phyloP scores from a whole-genome alignment of 2,113 vertebrate genomes.

The Ophthalmolycus amberensis region DNA sequence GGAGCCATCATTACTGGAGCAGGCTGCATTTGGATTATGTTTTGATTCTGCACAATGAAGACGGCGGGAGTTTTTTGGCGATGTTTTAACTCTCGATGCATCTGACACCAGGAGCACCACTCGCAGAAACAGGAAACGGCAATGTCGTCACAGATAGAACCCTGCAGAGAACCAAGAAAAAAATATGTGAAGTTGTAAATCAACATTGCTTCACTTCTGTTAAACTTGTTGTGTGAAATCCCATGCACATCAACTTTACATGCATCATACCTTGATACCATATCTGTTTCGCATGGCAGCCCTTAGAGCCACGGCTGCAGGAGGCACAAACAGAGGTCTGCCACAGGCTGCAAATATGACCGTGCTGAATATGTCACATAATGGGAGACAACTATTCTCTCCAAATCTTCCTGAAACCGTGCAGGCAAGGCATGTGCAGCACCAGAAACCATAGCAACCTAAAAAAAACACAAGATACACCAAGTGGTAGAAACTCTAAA shows the following conservation, averaged over 20 bases:
- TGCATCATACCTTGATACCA: slow-evolving; percentile 56
- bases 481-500: neutral
- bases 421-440: slow-evolving; percentile 60
- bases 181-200: neutral
- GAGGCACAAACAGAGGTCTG: slow-evolving; percentile 41
- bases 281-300: slow-evolving; percentile 54
- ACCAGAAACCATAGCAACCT: slow-evolving; percentile 68
- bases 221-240: neutral
- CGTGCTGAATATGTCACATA: slow-evolving; percentile 36
- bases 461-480: neutral
- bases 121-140: slow-evolving; percentile 53
- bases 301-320: slow-evolving; percentile 41
- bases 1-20: neutral
- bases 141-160: slow-evolving; percentile 68
- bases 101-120: slow-evolving; percentile 73
- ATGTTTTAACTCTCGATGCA: slow-evolving; percentile 63
- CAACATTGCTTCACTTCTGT: neutral
- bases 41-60: neutral
- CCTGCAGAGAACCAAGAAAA: slow-evolving; percentile 41
- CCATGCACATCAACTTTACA: neutral
- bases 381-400: slow-evolving; percentile 36
- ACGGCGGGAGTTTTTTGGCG: neutral
- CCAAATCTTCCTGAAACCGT: slow-evolving; percentile 35
- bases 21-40: slow-evolving; percentile 44
- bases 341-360: accelerated